These are phyloP conservation scores for Rynchops niger DNA, from an alignment of 2,113 vertebrate genomes.

Conservation along the genomic window DNA sequence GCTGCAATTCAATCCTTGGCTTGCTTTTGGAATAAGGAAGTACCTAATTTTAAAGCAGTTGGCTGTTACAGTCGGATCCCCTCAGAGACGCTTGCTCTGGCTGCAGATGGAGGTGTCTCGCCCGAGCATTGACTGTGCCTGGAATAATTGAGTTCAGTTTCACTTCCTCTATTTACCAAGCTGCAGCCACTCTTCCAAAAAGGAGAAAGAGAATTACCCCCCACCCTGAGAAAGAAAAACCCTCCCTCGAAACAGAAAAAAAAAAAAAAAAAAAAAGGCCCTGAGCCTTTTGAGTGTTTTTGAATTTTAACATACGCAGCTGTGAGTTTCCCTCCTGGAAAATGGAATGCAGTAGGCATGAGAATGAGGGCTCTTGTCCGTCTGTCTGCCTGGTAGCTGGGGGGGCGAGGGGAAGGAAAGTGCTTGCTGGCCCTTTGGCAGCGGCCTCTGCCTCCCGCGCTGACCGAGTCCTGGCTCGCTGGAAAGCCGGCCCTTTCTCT, in stretches of 20 bases:
- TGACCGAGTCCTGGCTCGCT: not conserved
- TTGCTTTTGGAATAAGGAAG: constrained; percentile 51
- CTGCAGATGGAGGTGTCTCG: constrained; percentile 45
- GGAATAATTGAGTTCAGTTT: constrained; percentile 30
- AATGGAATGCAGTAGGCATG: not conserved
- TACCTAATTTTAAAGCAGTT: constrained; percentile 52
- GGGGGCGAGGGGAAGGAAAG: not conserved
- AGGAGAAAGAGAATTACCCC: not conserved
- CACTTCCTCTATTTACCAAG: not conserved
- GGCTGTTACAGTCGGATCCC: constrained; percentile 17
- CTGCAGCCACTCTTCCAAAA: not conserved
- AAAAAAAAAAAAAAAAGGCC: not conserved
- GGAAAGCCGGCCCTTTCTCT: not conserved
- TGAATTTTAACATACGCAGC: not conserved
- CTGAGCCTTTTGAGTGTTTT: not conserved
- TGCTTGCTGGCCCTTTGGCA: not conserved
- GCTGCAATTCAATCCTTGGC: constrained; percentile 27
- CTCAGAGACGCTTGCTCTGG: not conserved
- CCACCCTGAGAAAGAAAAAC: not conserved
- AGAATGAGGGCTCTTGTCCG: not conserved
- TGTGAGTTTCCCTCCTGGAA: not conserved
- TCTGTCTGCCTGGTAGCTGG: not conserved
- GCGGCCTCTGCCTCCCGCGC: not conserved
- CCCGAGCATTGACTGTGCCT: constrained; percentile 40
- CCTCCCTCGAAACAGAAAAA: not conserved